Conservation (phyloP, 2,888 invertebrate species). For the Tinea semifulvella region DNA sequence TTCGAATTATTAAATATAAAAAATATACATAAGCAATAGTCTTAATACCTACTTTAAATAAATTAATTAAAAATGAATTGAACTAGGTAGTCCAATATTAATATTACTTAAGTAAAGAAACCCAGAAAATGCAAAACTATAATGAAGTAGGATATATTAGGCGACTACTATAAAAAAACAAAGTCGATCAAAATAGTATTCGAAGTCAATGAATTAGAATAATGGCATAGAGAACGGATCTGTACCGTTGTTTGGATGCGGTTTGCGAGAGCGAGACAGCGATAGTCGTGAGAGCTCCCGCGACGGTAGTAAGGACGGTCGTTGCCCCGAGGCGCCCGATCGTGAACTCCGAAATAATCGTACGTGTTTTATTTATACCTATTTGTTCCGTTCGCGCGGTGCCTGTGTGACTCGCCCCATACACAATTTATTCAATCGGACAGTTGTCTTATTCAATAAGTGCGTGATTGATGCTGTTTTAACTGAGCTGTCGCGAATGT, state of each 20-base stretch:
- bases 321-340: constrained; percentile 60
- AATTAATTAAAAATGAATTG: too few species aligned
- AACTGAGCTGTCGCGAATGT: constrained; percentile 7
- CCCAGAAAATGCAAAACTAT: too few species aligned
- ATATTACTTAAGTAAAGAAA: too few species aligned
- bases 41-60: too few species aligned
- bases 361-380: constrained; percentile 33
- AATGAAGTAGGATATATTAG: too few species aligned
- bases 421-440: constrained; percentile 16
- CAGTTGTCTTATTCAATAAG: constrained; percentile 15
- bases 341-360: constrained; percentile 61
- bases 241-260: constrained; percentile 20
- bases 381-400: constrained; percentile 17
- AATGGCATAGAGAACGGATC: constrained; percentile 28
- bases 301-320: constrained; percentile 60
- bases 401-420: constrained; percentile 14
- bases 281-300: constrained; percentile 41
- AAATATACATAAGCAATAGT: too few species aligned
- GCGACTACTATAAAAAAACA: constrained; percentile 8
- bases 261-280: constrained; percentile 45
- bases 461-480: constrained; percentile 12
- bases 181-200: constrained; percentile 14
- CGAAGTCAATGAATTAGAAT: constrained; percentile 34
- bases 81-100: too few species aligned
- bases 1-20: too few species aligned